Evolutionary conservation across 2,888 invertebrate genomes (phyloP).

Genomic region (Himalopsyche anomala): DNA sequence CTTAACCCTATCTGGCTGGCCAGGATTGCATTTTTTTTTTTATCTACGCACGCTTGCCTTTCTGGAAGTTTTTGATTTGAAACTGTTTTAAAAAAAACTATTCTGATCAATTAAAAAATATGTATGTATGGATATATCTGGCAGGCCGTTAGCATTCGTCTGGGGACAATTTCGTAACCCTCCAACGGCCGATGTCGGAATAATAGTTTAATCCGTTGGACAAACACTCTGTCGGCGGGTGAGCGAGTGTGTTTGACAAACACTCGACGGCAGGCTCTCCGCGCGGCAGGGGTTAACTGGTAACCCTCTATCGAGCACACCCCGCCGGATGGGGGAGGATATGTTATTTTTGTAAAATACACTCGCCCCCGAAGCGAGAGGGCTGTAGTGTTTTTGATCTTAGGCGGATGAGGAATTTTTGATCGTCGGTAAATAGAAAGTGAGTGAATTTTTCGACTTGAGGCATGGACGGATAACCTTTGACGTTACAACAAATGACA

Average conservation of each 20-base stretch:
- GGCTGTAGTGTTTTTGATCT: conserved; percentile 9
- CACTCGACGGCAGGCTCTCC: conserved; percentile 59
- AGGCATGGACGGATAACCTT: not conserved
- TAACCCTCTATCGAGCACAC: conserved; percentile 45
- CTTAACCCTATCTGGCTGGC: no score
- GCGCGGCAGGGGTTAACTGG: conserved; percentile 35
- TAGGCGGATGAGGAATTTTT: not conserved
- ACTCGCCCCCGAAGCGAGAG: not conserved
- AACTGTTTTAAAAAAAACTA: no score
- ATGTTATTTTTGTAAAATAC: conserved; percentile 42
- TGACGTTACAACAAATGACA: no score
- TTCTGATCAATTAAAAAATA: no score
- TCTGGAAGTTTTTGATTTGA: no score
- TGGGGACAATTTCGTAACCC: not conserved
- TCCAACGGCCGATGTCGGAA: conserved; percentile 35
- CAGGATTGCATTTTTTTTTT: no score
- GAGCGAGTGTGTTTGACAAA: conserved; percentile 65
- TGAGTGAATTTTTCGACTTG: not conserved
- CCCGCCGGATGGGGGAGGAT: not conserved
- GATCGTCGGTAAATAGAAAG: conserved; percentile 18
- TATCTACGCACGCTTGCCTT: no score
- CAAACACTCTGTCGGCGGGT: conserved; percentile 57
- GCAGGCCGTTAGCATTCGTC: no score
- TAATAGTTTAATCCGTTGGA: conserved; percentile 58
- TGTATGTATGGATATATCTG: no score